phyloP scores from a whole-genome alignment of 2,888 invertebrate genomes.

The Tiliacea aurago region DNA sequence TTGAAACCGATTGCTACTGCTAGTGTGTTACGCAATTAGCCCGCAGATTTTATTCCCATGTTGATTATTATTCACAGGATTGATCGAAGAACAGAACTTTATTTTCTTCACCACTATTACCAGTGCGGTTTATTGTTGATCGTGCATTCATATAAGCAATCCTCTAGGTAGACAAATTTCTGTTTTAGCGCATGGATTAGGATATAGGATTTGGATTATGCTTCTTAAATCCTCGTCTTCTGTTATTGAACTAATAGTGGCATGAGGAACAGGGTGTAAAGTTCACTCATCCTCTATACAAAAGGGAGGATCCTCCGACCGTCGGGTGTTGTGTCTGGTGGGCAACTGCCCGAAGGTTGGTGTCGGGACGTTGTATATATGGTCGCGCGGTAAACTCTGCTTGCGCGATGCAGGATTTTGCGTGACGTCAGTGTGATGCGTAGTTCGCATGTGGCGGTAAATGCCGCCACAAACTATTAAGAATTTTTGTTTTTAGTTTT shows the following conservation, averaged over 20 bases:
- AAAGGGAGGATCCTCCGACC: no score
- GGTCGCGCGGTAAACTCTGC: no score
- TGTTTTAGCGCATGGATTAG: constrained; percentile 19
- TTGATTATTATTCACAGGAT: constrained; percentile 7
- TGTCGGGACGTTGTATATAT: no score
- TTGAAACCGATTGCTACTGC: no score
- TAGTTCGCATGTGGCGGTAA: no score
- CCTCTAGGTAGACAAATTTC: constrained; percentile 42
- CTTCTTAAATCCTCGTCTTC: background rate
- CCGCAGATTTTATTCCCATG: background rate
- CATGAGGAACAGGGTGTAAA: no score
- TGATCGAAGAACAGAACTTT: background rate
- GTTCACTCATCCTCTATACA: no score
- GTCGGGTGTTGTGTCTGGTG: no score
- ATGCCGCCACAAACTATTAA: background rate
- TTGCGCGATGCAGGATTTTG: no score
- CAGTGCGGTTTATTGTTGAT: constrained; percentile 19
- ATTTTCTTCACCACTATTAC: background rate
- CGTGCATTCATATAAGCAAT: constrained; percentile 41
- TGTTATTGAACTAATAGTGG: no score
- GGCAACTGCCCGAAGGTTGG: no score
- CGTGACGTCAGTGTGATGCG: no score
- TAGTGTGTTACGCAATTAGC: background rate
- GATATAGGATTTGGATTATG: background rate
- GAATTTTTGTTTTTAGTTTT: background rate